Base-by-base conservation (phyloP, 2,888 invertebrate species). In the Folsomia candida region DNA sequence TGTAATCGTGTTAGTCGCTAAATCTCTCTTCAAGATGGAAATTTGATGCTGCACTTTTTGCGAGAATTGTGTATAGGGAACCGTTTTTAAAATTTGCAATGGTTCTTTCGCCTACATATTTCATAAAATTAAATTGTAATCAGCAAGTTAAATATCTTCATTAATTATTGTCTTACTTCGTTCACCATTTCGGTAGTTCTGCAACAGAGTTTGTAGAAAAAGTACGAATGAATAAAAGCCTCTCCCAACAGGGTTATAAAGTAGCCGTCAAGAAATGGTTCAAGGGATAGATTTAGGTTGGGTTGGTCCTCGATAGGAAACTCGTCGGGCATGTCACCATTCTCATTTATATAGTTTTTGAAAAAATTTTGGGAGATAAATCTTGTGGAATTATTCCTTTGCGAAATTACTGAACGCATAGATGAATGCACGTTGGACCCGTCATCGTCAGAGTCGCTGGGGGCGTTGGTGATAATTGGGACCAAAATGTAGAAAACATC, bases 161-260 rank as follows among this genome's bases (percentile, higher is more conserved):
- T 47, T 4, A 20, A 20, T 9, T 59, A 57, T 54, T 26, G 11
- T 18, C 4, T 20, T 61, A 76, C 77, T 74, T 78, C 76, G 14
- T 65, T 63, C 14, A 62, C 47, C 76, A 78, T 75, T 59, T 69
- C 67, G 9, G 71, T 76, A 1, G 71, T 63, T 14, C 25, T 37
- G 18, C 69, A 64, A 2, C 75, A 51, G 9, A 76, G 51, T 28
- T 69, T 69, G 28, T 71, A 76, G 14, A 78, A 69, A 66, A 78
- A 78, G 64, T 54, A 75, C 58, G 75, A 76, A 47, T 78, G 76
- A 9, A 72, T 70, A 9, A 64, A 47, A 22, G 70, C 51, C 6
- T 69, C 72, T 1, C 54, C 51, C 11, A 70, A 18, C 14, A 72
- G 14, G 0, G 28, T 51, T 11, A 68, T 64, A 63, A 66, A 2